Conservation (phyloP, 2,888 invertebrate species). For the Mactromeris polynyma region DNA sequence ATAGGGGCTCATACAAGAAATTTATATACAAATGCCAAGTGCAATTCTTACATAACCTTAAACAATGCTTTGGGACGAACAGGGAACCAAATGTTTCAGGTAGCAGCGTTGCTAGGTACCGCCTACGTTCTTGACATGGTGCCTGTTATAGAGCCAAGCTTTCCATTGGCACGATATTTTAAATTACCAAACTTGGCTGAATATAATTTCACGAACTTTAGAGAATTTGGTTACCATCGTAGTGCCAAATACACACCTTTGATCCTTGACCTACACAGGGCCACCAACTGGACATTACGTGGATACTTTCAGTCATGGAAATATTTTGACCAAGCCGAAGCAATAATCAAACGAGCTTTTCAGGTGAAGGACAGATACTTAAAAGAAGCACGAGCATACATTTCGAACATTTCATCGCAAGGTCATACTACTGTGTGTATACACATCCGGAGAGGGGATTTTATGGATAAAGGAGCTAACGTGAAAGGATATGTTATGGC, state of each 20-base stretch:
- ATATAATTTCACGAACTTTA: constrained; percentile 36
- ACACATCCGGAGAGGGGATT: constrained; percentile 76
- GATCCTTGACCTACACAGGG: constrained; percentile 50
- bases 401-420: constrained; percentile 36
- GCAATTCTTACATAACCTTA: constrained; percentile 31
- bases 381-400: constrained; percentile 45
- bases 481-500: constrained; percentile 73
- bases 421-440: constrained; percentile 67
- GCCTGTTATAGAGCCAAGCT: constrained; percentile 54
- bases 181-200: constrained; percentile 51
- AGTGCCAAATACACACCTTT: constrained; percentile 59
- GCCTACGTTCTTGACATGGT: constrained; percentile 67
- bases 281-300: constrained; percentile 70
- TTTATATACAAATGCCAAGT: background rate
- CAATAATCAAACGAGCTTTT: constrained; percentile 64
- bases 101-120: constrained; percentile 72
- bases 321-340: constrained; percentile 69
- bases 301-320: constrained; percentile 80
- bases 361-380: constrained; percentile 61
- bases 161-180: constrained; percentile 63
- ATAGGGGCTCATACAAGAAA: background rate
- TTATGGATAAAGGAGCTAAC: constrained; percentile 39
- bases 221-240: constrained; percentile 44
- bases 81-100: constrained; percentile 77
- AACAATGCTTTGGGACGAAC: constrained; percentile 67